Evolutionary conservation across 1,140 invertebrate species (phyloP), one percentile per base, ranked within the genome.

Genomic region (Argopecten irradians): DNA sequence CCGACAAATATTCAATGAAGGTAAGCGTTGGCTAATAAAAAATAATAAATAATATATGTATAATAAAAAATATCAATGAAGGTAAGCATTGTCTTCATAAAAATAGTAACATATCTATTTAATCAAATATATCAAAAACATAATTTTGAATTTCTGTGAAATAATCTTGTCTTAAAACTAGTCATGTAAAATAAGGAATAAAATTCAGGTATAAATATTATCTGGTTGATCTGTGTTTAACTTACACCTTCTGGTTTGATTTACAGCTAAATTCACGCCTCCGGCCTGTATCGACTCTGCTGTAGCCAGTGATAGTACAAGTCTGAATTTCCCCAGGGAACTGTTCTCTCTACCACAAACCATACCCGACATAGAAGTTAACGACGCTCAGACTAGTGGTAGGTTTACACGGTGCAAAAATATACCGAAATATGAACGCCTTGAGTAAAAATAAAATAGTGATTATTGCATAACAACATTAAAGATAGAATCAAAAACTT

Each of bases 1-100:
- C 36, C 55, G 84, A 46, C 87, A 88, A n/a, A 71, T 93, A 0
- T 82, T 91, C 14, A 89, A 86, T 84, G 89, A 91, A 88, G 88
- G 91, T 91, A 82, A 90, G 89, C n/a, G n/a, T n/a, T n/a, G n/a
- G n/a, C n/a, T n/a, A n/a, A n/a, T n/a, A n/a, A n/a, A n/a, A n/a
- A n/a, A n/a, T n/a, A n/a, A n/a, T n/a, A n/a, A n/a, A n/a, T n/a
- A n/a, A n/a, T n/a, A n/a, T n/a, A n/a, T n/a, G n/a, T n/a, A n/a
- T n/a, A n/a, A n/a, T n/a, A n/a, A n/a, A n/a, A n/a, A n/a, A n/a
- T n/a, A n/a, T n/a, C n/a, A n/a, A n/a, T n/a, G n/a, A n/a, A n/a
- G n/a, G n/a, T n/a, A n/a, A n/a, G n/a, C n/a, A n/a, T n/a, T n/a
- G n/a, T n/a, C n/a, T n/a, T n/a, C n/a, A n/a, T n/a, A n/a, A n/a